These are phyloP conservation scores for Lophura nycthemera DNA, from an alignment of 2,113 vertebrate genomes.

Conservation along the genomic window DNA sequence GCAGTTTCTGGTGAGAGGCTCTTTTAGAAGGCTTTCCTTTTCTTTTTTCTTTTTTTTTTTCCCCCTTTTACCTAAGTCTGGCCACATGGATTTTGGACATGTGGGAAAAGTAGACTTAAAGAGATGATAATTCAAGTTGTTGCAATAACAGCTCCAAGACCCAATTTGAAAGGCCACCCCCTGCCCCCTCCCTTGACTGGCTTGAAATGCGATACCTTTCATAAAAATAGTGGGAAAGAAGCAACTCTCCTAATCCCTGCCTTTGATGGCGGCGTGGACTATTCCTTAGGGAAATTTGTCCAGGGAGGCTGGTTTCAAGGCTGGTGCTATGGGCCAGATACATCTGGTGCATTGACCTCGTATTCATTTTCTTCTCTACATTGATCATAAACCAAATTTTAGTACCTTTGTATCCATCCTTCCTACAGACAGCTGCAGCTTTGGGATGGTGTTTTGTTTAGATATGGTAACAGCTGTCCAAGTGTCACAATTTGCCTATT, in stretches of 20 bases:
- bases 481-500: not conserved
- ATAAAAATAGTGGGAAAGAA: not conserved
- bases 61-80: not conserved
- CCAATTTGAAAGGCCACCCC: not conserved
- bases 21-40: not conserved
- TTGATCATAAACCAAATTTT: not conserved
- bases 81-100: not conserved
- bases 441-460: not conserved
- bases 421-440: slow-evolving; percentile 6
- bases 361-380: not conserved
- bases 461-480: not conserved
- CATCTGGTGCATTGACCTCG: not conserved
- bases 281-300: not conserved
- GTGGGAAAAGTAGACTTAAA: not conserved
- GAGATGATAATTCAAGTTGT: not conserved
- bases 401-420: not conserved
- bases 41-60: not conserved
- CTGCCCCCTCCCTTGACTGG: not conserved
- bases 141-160: not conserved
- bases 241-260: not conserved
- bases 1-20: not conserved
- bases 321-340: not conserved
- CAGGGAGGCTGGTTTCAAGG: not conserved
- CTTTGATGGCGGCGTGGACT: not conserved
- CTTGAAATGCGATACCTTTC: not conserved